These are phyloP conservation scores for Myzus persicae DNA, from an alignment of 1,140 invertebrate genomes.

Conservation along the genomic window DNA sequence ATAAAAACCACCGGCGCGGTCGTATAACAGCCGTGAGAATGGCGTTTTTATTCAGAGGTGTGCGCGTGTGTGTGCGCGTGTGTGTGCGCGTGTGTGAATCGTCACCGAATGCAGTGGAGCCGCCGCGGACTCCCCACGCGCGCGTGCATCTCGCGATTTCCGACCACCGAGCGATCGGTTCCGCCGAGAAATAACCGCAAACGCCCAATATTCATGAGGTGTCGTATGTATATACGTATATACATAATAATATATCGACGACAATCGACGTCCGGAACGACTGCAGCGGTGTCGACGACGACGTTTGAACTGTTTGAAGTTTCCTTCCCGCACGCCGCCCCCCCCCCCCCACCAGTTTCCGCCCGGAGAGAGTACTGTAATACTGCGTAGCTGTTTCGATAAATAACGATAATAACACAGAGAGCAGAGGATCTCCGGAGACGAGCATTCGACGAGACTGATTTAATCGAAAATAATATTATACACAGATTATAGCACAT, in stretches of 20 bases:
- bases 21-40: conserved; percentile 40
- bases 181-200: neutral
- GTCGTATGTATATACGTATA: too few species aligned
- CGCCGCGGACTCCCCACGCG: neutral
- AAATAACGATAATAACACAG: too few species aligned
- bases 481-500: too few species aligned
- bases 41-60: neutral
- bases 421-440: too few species aligned
- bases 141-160: neutral
- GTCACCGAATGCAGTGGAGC: neutral
- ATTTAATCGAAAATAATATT: too few species aligned
- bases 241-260: too few species aligned
- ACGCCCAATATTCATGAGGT: neutral
- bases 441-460: too few species aligned
- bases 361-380: neutral
- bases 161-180: neutral
- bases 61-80: too few species aligned
- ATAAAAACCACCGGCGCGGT: neutral
- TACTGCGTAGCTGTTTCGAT: too few species aligned
- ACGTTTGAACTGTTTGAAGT: conserved; percentile 11
- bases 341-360: neutral
- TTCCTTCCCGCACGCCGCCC: neutral
- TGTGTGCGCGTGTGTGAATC: neutral
- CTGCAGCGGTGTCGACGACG: neutral
- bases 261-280: conserved; percentile 28